These are phyloP conservation scores for Polypterus bichir DNA, from an alignment of 2,113 vertebrate species.

Conservation along the genomic window DNA sequence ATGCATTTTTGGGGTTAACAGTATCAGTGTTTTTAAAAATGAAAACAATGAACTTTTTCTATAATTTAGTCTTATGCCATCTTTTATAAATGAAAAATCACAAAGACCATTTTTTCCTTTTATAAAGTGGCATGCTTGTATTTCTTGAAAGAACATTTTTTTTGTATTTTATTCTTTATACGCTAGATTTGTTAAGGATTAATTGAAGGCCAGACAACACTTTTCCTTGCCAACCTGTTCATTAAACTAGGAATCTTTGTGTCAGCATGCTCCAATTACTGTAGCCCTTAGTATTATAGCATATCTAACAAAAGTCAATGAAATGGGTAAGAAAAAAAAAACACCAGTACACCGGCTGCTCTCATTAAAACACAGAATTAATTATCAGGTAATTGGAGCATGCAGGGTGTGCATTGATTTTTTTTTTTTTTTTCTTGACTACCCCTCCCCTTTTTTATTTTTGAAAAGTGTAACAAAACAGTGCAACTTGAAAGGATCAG, in stretches of 20 bases:
- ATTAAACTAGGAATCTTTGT: conserved; percentile 73
- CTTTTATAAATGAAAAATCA: too few species aligned
- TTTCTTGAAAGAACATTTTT: too few species aligned
- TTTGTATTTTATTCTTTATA: background rate
- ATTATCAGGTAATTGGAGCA: conserved; percentile 76
- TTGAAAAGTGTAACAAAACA: conserved; percentile 57
- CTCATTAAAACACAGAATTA: conserved; percentile 74
- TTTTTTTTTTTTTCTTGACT: conserved; percentile 26
- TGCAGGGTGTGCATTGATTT: conserved; percentile 27
- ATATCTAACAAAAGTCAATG: conserved; percentile 67
- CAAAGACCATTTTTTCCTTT: too few species aligned
- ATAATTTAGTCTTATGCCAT: too few species aligned
- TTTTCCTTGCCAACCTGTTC: conserved; percentile 79
- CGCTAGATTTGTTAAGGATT: conserved; percentile 15
- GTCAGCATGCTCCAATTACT: conserved; percentile 72
- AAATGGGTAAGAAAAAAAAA: conserved; percentile 46
- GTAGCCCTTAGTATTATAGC: conserved; percentile 46
- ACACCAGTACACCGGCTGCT: conserved; percentile 45
- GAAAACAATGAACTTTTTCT: too few species aligned
- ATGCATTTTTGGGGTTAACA: too few species aligned
- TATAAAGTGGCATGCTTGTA: too few species aligned
- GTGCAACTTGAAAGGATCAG: conserved; percentile 49
- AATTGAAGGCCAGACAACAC: conserved; percentile 54
- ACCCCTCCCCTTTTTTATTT: conserved; percentile 31
- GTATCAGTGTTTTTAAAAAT: too few species aligned